Evolutionary conservation across 2,797 vertebrate genomes (phyloP).

Genomic region (Lagorchestes hirsutus): DNA sequence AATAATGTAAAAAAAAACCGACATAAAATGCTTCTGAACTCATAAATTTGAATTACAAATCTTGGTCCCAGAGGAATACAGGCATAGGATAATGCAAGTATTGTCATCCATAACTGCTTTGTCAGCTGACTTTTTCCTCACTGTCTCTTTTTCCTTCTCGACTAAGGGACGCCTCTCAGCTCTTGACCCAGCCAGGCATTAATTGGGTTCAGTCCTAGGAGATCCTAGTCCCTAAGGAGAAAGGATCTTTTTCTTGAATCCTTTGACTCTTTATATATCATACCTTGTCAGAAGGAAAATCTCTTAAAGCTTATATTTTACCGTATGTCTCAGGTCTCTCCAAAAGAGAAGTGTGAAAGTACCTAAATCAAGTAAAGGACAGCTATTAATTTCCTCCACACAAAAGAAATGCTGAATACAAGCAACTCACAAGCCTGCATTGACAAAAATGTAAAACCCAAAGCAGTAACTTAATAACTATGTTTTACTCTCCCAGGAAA

Average conservation of each 20-base stretch:
- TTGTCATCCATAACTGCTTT: not conserved
- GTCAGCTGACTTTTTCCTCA: not conserved
- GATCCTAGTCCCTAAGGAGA: not conserved
- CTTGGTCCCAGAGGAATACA: not conserved
- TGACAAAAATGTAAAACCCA: not conserved
- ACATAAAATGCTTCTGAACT: not conserved
- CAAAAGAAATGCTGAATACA: not conserved
- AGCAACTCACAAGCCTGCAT: not conserved
- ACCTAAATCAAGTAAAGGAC: not conserved
- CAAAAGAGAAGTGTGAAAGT: not conserved
- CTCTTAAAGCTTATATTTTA: not conserved
- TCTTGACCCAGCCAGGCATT: not conserved
- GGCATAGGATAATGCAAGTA: not conserved
- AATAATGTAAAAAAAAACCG: not conserved
- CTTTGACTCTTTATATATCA: not conserved
- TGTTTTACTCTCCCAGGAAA: not conserved
- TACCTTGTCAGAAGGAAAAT: not conserved
- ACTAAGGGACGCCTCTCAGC: not conserved
- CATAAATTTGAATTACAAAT: not conserved
- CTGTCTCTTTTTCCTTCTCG: not conserved
- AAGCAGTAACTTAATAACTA: not conserved
- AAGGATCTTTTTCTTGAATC: not conserved
- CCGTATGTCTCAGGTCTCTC: not conserved
- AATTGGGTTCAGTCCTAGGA: not conserved
- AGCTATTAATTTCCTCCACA: not conserved